A percentile compares a stretch with the other conserved stretches of the same genome.
phyloP scores from a whole-genome alignment of 2,113 vertebrate genomes.

The Pycnonotus jocosus region DNA sequence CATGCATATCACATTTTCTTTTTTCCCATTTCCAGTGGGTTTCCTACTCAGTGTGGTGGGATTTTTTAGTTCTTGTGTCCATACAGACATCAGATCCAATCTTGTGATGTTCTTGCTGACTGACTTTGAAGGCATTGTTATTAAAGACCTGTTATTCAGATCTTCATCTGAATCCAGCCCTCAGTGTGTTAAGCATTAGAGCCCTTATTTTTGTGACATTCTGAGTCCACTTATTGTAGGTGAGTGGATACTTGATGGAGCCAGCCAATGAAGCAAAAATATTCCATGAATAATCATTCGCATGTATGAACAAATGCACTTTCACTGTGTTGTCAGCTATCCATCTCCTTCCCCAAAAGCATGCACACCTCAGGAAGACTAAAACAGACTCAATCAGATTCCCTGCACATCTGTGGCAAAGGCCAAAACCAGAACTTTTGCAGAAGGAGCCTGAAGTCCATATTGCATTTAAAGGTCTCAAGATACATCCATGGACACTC shows the following conservation, averaged over 20 bases:
- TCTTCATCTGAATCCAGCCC: not conserved
- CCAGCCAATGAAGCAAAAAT: not conserved
- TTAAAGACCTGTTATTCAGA: not conserved
- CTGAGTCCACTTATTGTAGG: not conserved
- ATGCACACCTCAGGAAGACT: not conserved
- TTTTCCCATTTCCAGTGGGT: not conserved
- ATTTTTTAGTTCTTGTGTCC: not conserved
- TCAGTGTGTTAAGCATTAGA: not conserved
- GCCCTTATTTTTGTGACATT: not conserved
- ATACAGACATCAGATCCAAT: not conserved
- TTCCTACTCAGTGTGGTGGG: not conserved
- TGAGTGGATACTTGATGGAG: not conserved
- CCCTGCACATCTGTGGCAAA: not conserved
- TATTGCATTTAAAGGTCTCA: not conserved
- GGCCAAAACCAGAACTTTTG: not conserved
- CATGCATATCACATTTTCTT: not conserved
- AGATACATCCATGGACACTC: not conserved
- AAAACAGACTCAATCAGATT: not conserved
- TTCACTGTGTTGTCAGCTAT: not conserved
- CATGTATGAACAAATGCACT: not conserved
- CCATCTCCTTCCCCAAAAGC: not conserved
- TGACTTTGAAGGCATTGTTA: not conserved
- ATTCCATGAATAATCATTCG: not conserved
- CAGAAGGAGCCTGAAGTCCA: not conserved
- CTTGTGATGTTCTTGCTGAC: not conserved